Percentiles rank a stretch among this genome's conserved stretches.
Conservation (phyloP, 1,140 invertebrate genomes). For the Lucilia cuprina region DNA sequence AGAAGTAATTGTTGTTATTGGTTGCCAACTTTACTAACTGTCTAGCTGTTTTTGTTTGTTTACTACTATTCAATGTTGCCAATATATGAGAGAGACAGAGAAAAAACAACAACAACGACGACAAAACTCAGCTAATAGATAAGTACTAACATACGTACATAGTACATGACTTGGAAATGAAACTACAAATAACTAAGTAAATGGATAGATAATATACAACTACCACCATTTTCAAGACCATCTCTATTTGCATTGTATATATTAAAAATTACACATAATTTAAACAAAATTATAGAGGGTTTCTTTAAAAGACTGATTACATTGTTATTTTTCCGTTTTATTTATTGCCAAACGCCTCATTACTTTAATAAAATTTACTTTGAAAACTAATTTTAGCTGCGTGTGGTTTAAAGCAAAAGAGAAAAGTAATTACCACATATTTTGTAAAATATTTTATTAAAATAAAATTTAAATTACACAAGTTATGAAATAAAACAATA, state of each 20-base stretch:
- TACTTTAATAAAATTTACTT: not conserved
- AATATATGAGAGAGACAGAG: no score
- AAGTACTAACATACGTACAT: not conserved
- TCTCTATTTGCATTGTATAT: not conserved
- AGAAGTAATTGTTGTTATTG: not conserved
- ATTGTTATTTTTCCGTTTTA: not conserved
- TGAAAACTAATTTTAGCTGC: not conserved
- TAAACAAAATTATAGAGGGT: not conserved
- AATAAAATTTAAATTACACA: no score
- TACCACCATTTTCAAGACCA: not conserved
- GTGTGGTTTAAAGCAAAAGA: not conserved
- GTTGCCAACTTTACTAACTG: not conserved
- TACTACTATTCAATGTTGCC: not conserved
- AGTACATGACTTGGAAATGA: conserved; percentile 9
- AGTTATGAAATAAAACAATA: no score
- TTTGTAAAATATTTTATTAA: no score
- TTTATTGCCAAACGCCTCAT: not conserved
- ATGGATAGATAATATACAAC: not conserved
- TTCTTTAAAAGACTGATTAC: not conserved
- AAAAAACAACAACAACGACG: not conserved
- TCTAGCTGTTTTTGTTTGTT: not conserved
- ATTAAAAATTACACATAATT: not conserved
- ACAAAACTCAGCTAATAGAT: not conserved
- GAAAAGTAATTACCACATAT: no score
- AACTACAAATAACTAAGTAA: not conserved